phyloP scores from a whole-genome alignment of 2,888 invertebrate species.

The Acrocyrtus sp. region DNA sequence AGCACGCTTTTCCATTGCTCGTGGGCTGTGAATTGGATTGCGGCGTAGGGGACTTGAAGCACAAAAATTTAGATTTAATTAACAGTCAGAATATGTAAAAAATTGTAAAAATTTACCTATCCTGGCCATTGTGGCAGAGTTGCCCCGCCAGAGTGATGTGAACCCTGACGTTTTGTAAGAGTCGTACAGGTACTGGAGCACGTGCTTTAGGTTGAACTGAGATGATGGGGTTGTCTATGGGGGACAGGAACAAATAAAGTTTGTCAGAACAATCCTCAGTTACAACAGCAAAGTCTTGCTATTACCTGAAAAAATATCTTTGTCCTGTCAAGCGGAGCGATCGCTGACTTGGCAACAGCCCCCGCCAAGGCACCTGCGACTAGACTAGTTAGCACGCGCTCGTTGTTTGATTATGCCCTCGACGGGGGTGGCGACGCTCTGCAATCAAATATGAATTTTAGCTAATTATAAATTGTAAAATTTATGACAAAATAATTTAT shows the following conservation, averaged over 20 bases:
- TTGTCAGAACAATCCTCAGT: constrained; percentile 7
- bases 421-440: too few species aligned
- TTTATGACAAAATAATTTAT: too few species aligned
- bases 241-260: background rate
- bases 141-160: constrained; percentile 92
- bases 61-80: too few species aligned
- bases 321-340: constrained; percentile 96
- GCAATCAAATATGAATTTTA: too few species aligned
- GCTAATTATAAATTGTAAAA: too few species aligned
- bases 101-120: constrained; percentile 2
- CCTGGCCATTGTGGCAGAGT: constrained; percentile 95
- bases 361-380: constrained; percentile 94
- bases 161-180: constrained; percentile 83
- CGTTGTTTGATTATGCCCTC: constrained; percentile 39
- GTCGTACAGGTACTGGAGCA: constrained; percentile 74
- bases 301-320: constrained; percentile 97
- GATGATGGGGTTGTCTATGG: constrained; percentile 37
- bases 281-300: background rate
- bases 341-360: constrained; percentile 92
- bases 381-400: constrained; percentile 80
- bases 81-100: too few species aligned
- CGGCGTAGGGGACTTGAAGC: constrained; percentile 31
- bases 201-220: constrained; percentile 78
- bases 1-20: constrained; percentile 94
- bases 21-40: constrained; percentile 95